These are phyloP conservation scores for Agriotes lineatus DNA, from an alignment of 2,888 invertebrate species.

Conservation along the genomic window DNA sequence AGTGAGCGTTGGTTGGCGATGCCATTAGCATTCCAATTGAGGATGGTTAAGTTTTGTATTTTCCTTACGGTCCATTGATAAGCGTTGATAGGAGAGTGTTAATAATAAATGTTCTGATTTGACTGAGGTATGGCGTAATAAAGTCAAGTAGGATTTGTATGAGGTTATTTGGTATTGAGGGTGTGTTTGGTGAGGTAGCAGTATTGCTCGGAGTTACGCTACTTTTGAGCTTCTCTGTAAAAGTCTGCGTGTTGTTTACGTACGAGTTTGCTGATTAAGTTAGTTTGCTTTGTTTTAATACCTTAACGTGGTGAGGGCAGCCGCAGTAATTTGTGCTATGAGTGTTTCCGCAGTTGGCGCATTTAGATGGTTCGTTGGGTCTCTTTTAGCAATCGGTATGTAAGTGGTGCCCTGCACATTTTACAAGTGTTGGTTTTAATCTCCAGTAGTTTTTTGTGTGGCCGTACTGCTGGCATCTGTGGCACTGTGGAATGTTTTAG, in stretches of 20 bases:
- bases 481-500: neutral
- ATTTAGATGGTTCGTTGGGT: too few species aligned
- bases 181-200: neutral
- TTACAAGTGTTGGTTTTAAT: slow-evolving; percentile 63
- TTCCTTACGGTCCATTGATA: neutral
- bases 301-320: slow-evolving; percentile 48
- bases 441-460: slow-evolving; percentile 62
- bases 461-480: too few species aligned
- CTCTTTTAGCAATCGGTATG: too few species aligned
- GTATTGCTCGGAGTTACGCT: neutral
- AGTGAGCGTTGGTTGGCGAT: too few species aligned
- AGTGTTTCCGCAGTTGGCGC: slow-evolving; percentile 61
- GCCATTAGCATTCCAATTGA: neutral
- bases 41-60: neutral
- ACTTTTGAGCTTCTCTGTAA: neutral
- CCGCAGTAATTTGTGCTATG: slow-evolving; percentile 63
- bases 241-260: too few species aligned
- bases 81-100: too few species aligned
- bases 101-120: neutral
- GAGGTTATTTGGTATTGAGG: too few species aligned
- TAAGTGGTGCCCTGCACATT: too few species aligned
- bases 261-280: too few species aligned
- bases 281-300: slow-evolving; percentile 1
- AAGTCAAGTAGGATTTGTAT: neutral
- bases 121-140: neutral